phyloP scores from a whole-genome alignment of 2,113 vertebrate genomes.

The Elgaria multicarinata region DNA sequence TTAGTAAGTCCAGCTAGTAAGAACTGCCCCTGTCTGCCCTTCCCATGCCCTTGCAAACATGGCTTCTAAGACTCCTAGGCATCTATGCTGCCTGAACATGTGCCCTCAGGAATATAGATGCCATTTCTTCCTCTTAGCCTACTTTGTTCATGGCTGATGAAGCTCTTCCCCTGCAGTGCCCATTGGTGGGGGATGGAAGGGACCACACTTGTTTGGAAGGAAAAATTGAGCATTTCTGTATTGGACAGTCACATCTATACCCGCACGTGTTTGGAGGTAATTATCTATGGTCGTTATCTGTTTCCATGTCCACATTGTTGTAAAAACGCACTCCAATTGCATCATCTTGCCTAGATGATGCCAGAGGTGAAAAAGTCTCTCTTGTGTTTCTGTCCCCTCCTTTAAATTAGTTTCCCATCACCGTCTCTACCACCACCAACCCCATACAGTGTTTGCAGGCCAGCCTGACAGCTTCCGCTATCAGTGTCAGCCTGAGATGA shows the following conservation, averaged over 20 bases:
- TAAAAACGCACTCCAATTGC: neutral
- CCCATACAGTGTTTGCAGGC: neutral
- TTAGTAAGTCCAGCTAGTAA: neutral
- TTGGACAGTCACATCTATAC: neutral
- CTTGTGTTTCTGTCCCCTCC: conserved; percentile 8
- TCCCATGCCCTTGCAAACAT: neutral
- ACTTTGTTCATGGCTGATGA: neutral
- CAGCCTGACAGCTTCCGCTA: neutral
- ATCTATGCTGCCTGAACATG: neutral
- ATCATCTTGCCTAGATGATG: conserved; percentile 34
- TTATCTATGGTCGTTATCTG: neutral
- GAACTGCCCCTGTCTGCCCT: neutral
- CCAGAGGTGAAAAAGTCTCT: neutral
- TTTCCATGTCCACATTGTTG: neutral
- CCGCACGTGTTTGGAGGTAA: neutral
- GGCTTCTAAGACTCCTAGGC: neutral
- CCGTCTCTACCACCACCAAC: neutral
- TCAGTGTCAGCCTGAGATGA: conserved; percentile 1
- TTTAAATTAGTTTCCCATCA: neutral
- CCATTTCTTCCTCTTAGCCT: neutral
- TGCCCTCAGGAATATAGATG: neutral
- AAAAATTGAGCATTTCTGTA: neutral
- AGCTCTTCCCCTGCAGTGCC: neutral
- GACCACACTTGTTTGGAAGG: neutral
- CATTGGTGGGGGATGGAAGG: neutral